These are phyloP conservation scores for pig (Sus scrofa) DNA, from an alignment of 2,113 vertebrate species.

Conservation along the genomic window T2T-Sscrofa CM000817.6:22180501-22181000, in stretches of 20 bases:
- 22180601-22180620: not conserved
- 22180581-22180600: not conserved
- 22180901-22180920: not conserved
- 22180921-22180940: not conserved
- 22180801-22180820: not conserved
- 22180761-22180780: slow-evolving; percentile 21
- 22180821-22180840: not conserved
- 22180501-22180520: not conserved
- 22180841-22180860: not conserved
- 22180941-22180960: not conserved
- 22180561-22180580: not conserved
- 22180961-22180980: not conserved
- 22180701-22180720: not conserved
- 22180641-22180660: not conserved
- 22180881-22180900: not conserved
- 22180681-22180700: not conserved
- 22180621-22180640: not conserved
- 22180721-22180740: not conserved
- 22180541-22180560: not conserved
- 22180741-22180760: not conserved
- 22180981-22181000: not conserved
- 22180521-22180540: not conserved
- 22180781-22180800: not conserved
- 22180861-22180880: not conserved
- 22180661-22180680: not conserved